Percentiles rank a stretch among this genome's conserved stretches.
Conservation (phyloP, 2,888 invertebrate species). For the Agrypnus murinus region DNA sequence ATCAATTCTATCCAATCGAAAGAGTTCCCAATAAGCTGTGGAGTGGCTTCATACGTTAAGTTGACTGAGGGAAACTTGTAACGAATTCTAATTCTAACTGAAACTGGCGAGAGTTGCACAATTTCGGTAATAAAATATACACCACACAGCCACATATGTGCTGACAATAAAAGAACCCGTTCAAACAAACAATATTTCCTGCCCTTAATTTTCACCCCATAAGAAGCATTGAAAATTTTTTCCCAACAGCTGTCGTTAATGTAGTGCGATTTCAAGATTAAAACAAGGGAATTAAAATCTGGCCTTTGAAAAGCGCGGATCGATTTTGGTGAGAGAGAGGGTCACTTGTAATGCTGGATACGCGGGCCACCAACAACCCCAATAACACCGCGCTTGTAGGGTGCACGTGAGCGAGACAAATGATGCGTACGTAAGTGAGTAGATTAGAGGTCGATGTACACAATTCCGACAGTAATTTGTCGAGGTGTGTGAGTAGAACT, state of each 20-base stretch:
- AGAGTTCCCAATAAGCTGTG: too few species aligned
- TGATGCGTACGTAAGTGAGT: slow-evolving; percentile 39
- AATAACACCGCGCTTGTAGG: slow-evolving; percentile 31
- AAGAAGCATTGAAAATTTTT: slow-evolving; percentile 22
- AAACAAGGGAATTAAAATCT: slow-evolving; percentile 36
- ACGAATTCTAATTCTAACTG: too few species aligned
- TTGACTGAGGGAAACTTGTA: too few species aligned
- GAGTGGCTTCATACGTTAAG: too few species aligned
- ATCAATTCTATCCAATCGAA: too few species aligned
- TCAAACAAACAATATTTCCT: too few species aligned
- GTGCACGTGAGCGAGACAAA: slow-evolving; percentile 39
- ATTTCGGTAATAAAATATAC: slow-evolving; percentile 9
- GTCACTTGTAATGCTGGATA: slow-evolving; percentile 32
- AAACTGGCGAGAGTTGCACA: too few species aligned
- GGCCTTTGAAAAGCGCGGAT: slow-evolving; percentile 34
- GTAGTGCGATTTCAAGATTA: slow-evolving; percentile 34
- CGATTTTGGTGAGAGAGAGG: slow-evolving; percentile 25
- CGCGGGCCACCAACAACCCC: slow-evolving; percentile 33
- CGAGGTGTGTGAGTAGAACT: slow-evolving; percentile 56
- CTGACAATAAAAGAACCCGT: not conserved
- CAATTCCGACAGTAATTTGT: slow-evolving; percentile 43
- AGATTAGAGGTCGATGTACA: slow-evolving; percentile 43
- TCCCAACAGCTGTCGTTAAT: slow-evolving; percentile 31
- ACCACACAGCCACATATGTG: not conserved
- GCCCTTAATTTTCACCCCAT: slow-evolving; percentile 12